Percentiles rank a stretch among this genome's conserved stretches.
Evolutionary conservation across 2,888 invertebrate species (phyloP).

Genomic region (Minunthozetes semirufus): DNA sequence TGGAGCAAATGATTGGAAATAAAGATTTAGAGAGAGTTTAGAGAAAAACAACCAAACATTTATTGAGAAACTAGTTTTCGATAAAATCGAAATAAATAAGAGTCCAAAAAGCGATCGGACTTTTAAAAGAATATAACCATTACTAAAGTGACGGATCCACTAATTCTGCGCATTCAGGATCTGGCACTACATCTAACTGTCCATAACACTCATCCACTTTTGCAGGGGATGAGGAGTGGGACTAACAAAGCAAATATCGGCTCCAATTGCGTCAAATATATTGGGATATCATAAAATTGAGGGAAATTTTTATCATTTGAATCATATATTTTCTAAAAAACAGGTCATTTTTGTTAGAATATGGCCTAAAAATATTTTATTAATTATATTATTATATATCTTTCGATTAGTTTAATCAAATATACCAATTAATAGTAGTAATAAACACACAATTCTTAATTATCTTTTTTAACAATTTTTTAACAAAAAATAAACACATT

Average conservation of each 20-base stretch:
- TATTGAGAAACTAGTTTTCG: not conserved
- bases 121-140: not conserved
- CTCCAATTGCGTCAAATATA: not conserved
- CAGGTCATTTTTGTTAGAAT: not conserved
- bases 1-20: slow-evolving; percentile 35
- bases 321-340: not conserved
- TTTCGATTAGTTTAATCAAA: not conserved
- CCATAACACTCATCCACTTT: slow-evolving; percentile 2
- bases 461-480: too few species aligned
- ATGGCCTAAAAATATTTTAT: not conserved
- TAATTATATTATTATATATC: not conserved
- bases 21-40: slow-evolving; percentile 35
- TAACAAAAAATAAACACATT: too few species aligned
- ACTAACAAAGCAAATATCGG: not conserved
- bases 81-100: slow-evolving; percentile 16
- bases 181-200: not conserved
- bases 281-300: too few species aligned
- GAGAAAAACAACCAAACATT: slow-evolving; percentile 3
- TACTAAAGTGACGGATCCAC: not conserved
- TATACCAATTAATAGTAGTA: not conserved
- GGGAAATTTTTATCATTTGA: not conserved
- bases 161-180: not conserved
- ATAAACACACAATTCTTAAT: too few species aligned
- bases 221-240: not conserved
- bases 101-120: not conserved